Conservation (phyloP, 2,797 vertebrate genomes). For the Apogon hyalosoma region DNA sequence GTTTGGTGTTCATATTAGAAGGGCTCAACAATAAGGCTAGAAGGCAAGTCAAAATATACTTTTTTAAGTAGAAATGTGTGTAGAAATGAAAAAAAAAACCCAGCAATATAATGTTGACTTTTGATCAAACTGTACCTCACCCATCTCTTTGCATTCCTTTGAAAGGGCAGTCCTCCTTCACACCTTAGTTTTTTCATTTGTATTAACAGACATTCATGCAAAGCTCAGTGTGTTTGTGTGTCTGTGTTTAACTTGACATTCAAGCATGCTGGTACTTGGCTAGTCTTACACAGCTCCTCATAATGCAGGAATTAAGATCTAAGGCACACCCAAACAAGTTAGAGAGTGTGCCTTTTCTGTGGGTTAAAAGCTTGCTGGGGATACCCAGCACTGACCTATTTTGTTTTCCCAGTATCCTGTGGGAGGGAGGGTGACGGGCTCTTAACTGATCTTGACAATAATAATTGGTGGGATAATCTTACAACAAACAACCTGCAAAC, state of each 20-base stretch:
- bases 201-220: constrained; percentile 29
- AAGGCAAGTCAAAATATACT: no score
- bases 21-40: no score
- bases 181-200: constrained; percentile 10
- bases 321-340: constrained; percentile 44
- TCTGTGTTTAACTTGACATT: constrained; percentile 26
- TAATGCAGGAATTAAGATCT: constrained; percentile 42
- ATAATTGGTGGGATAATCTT: neutral
- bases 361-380: constrained; percentile 25
- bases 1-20: no score
- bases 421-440: neutral
- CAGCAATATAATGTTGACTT: no score
- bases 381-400: constrained; percentile 15
- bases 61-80: no score
- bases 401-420: constrained; percentile 28
- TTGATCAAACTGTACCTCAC: neutral
- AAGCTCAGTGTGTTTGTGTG: constrained; percentile 31
- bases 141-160: neutral
- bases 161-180: neutral
- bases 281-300: constrained; percentile 17
- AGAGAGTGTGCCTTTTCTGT: constrained; percentile 27
- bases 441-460: neutral
- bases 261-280: constrained; percentile 43
- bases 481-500: neutral
- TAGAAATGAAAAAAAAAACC: no score